phyloP scores from a whole-genome alignment of 1,140 invertebrate genomes.

The Leptestheria dahalacensis region DNA sequence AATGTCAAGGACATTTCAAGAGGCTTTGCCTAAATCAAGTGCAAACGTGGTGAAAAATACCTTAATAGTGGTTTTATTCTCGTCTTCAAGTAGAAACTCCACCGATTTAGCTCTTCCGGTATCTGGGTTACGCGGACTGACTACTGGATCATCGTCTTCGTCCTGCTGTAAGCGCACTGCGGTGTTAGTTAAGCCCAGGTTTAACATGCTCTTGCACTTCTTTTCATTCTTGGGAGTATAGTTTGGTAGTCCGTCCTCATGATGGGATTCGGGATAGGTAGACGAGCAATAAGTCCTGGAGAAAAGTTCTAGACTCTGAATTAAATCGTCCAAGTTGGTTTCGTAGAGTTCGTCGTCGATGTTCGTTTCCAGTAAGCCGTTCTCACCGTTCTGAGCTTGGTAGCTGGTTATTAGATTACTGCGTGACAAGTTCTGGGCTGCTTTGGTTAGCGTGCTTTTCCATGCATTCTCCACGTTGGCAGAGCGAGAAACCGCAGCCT shows the following conservation, averaged over 20 bases:
- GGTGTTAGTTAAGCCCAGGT: constrained; percentile 35
- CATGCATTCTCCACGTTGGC: constrained; percentile 24
- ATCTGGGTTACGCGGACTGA: constrained; percentile 22
- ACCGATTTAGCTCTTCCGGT: constrained; percentile 62
- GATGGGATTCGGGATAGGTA: neutral
- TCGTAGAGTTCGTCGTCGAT: constrained; percentile 11
- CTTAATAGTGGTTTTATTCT: constrained; percentile 60
- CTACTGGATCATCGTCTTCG: constrained; percentile 28
- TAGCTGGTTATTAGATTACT: constrained; percentile 9
- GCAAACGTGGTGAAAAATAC: constrained; percentile 38
- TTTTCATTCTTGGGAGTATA: constrained; percentile 26
- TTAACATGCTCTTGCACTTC: constrained; percentile 60
- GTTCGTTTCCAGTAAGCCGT: neutral
- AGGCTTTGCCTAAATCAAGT: too few species aligned
- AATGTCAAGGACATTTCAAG: too few species aligned
- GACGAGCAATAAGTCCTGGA: neutral
- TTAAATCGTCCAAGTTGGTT: constrained; percentile 33
- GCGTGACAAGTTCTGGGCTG: neutral
- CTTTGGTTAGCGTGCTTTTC: constrained; percentile 14
- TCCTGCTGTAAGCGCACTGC: neutral
- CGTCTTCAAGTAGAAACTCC: constrained; percentile 81
- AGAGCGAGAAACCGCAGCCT: constrained; percentile 8
- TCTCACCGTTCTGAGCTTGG: constrained; percentile 23
- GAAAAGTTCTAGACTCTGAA: constrained; percentile 21
- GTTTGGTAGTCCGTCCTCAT: neutral